phyloP scores from a whole-genome alignment of 53 echinoderm and acorn worm species.

The Mesocentrotus franciscanus region DNA sequence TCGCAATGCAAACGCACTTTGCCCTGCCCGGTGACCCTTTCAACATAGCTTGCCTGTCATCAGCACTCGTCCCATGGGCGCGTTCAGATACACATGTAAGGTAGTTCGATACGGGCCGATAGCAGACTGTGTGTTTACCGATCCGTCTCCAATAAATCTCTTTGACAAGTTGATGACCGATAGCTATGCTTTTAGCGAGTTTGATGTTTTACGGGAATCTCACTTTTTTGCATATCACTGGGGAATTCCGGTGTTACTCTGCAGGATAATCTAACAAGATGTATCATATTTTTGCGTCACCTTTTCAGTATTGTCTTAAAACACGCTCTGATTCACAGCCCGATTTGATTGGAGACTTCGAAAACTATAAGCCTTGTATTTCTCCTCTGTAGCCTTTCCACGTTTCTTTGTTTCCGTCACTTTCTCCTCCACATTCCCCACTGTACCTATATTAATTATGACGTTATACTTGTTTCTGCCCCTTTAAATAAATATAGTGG shows the following conservation, averaged over 20 bases:
- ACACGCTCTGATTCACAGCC: slow-evolving; percentile 30
- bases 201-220: neutral
- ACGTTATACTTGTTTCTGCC: too few species aligned
- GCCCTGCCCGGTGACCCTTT: slow-evolving; percentile 40
- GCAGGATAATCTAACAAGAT: neutral
- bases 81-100: slow-evolving; percentile 53
- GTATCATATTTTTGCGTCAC: neutral
- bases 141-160: slow-evolving; percentile 39
- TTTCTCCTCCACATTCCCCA: neutral
- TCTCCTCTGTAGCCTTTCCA: neutral
- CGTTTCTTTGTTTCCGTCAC: neutral
- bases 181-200: slow-evolving; percentile 18
- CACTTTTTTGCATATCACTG: neutral
- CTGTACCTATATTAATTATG: too few species aligned
- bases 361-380: neutral
- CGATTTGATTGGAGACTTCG: neutral
- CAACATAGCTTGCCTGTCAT: slow-evolving; percentile 53
- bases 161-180: slow-evolving; percentile 52
- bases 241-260: slow-evolving; percentile 17
- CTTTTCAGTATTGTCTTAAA: neutral
- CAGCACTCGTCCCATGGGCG: slow-evolving; percentile 11
- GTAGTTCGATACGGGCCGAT: slow-evolving; percentile 64
- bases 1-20: slow-evolving; percentile 49
- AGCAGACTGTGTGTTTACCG: slow-evolving; percentile 62
- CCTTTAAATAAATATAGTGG: too few species aligned